phyloP scores from a whole-genome alignment of 1,140 invertebrate genomes.

The Dreissena polymorpha region DNA sequence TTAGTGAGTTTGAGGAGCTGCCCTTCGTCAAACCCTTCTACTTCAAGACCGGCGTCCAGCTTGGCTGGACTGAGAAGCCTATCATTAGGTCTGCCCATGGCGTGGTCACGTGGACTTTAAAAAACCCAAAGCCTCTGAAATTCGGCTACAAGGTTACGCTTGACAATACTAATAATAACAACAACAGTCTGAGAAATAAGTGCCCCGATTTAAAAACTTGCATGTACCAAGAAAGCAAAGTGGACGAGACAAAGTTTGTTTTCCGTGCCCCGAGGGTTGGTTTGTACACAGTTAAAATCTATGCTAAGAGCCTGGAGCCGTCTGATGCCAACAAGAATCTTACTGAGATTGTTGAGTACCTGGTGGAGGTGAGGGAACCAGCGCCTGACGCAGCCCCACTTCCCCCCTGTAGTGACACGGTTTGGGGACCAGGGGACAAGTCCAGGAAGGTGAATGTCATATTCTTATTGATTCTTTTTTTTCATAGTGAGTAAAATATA shows the following conservation, averaged over 20 bases:
- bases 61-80: slow-evolving; percentile 48
- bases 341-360: slow-evolving; percentile 78
- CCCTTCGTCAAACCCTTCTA: slow-evolving; percentile 79
- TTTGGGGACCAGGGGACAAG: slow-evolving; percentile 76
- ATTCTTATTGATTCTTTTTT: too few species aligned
- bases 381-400: slow-evolving; percentile 71
- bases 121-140: slow-evolving; percentile 47
- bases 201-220: slow-evolving; percentile 74
- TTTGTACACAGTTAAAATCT: slow-evolving; percentile 78
- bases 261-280: slow-evolving; percentile 76
- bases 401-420: slow-evolving; percentile 74
- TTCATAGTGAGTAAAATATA: neutral
- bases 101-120: slow-evolving; percentile 45
- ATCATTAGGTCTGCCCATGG: slow-evolving; percentile 42
- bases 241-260: slow-evolving; percentile 73
- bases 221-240: slow-evolving; percentile 74
- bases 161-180: slow-evolving; percentile 65
- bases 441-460: slow-evolving; percentile 40
- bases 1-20: slow-evolving; percentile 78
- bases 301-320: slow-evolving; percentile 72
- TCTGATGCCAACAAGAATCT: slow-evolving; percentile 69
- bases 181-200: slow-evolving; percentile 52
- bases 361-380: slow-evolving; percentile 73
- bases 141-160: slow-evolving; percentile 60
- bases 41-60: slow-evolving; percentile 72